Evolutionary conservation across 2,797 vertebrate genomes (phyloP).

Genomic region (Micromesistius poutassou): DNA sequence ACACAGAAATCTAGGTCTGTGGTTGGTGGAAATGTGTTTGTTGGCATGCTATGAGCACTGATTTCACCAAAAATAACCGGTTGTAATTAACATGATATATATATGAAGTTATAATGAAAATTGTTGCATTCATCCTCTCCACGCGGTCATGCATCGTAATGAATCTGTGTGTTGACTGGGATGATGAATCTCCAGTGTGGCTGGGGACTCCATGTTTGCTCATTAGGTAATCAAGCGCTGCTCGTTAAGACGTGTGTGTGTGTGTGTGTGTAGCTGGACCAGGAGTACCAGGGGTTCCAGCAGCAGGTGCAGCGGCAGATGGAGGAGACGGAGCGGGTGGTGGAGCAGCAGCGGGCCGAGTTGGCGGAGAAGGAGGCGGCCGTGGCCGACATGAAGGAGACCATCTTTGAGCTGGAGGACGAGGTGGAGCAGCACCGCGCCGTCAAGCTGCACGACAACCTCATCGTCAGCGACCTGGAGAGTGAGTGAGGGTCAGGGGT

Average conservation of each 20-base stretch:
- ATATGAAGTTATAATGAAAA: not conserved
- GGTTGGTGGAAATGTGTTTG: too few species aligned
- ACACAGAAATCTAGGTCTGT: too few species aligned
- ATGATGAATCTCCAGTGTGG: not conserved
- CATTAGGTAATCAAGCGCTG: constrained; percentile 11
- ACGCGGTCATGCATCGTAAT: too few species aligned
- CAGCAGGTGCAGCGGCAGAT: constrained; percentile 89
- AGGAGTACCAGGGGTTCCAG: constrained; percentile 87
- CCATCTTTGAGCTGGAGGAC: constrained; percentile 95
- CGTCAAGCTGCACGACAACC: constrained; percentile 96
- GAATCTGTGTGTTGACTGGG: not conserved
- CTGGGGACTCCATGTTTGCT: constrained; percentile 10
- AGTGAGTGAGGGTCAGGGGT: constrained; percentile 75
- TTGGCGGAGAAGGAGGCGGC: constrained; percentile 92
- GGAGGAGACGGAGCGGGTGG: constrained; percentile 79
- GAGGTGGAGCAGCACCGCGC: constrained; percentile 96
- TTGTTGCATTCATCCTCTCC: too few species aligned
- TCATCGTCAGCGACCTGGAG: constrained; percentile 92
- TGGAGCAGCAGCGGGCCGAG: constrained; percentile 85
- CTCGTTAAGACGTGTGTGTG: constrained; percentile 15
- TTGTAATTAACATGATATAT: not conserved
- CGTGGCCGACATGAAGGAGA: constrained; percentile 95
- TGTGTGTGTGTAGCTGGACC: constrained; percentile 78
- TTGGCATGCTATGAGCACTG: not conserved
- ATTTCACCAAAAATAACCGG: not conserved